Conservation (phyloP, 2,888 invertebrate genomes). For the Eupithecia tripunctaria region DNA sequence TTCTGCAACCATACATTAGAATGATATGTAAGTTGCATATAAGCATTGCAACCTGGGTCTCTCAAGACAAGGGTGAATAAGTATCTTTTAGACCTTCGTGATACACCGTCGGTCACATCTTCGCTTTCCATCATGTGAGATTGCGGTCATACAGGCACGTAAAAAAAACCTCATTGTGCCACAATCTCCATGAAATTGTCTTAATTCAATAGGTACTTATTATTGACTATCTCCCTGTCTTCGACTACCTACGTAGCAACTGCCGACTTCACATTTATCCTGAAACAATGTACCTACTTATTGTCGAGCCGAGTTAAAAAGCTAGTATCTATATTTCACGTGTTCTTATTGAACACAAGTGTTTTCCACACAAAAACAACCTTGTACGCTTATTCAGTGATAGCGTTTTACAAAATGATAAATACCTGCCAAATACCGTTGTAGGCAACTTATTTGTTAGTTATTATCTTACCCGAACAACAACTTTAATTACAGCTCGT, state of each 20-base stretch:
- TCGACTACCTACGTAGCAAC: neutral
- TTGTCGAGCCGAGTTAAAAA: neutral
- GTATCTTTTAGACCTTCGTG: too few species aligned
- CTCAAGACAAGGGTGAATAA: too few species aligned
- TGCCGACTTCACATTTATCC: neutral
- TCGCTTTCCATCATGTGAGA: too few species aligned
- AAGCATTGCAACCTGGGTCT: too few species aligned
- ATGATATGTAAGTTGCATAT: slow-evolving; percentile 3
- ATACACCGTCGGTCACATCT: too few species aligned
- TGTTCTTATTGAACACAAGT: neutral
- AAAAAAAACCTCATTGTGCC: slow-evolving; percentile 11
- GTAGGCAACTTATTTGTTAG: neutral
- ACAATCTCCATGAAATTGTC: slow-evolving; percentile 18
- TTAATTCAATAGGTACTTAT: neutral
- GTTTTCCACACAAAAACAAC: neutral
- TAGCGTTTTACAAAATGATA: slow-evolving; percentile 5
- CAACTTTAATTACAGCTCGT: slow-evolving; percentile 18
- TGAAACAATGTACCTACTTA: neutral
- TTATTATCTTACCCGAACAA: slow-evolving; percentile 20
- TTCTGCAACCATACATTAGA: neutral
- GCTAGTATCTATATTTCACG: neutral
- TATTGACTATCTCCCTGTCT: neutral
- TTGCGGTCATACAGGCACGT: too few species aligned
- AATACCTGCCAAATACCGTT: neutral
- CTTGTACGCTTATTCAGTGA: neutral